These are phyloP conservation scores for Aphidoletes aphidimyza DNA, from an alignment of 2,888 invertebrate genomes.

Conservation along the genomic window DNA sequence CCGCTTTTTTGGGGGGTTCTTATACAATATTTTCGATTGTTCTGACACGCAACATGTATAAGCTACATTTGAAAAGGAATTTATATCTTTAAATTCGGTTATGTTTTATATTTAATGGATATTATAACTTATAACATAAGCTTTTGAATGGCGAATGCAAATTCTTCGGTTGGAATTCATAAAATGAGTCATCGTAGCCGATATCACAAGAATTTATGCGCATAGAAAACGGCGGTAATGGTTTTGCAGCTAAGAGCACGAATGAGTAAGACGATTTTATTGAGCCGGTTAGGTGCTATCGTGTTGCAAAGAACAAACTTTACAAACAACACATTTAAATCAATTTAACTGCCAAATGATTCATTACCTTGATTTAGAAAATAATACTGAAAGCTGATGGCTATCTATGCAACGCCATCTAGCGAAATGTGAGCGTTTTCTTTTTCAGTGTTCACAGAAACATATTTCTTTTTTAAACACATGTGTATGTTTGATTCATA, in stretches of 20 bases:
- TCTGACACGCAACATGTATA: slow-evolving; percentile 29
- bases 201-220: background rate
- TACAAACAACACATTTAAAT: background rate
- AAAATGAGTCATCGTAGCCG: background rate
- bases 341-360: slow-evolving; percentile 33
- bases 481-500: too few relatives aligned
- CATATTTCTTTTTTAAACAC: too few relatives aligned
- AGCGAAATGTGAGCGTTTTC: background rate
- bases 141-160: too few relatives aligned
- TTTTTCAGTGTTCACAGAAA: slow-evolving; percentile 20
- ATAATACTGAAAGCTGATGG: background rate
- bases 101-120: background rate
- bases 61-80: background rate
- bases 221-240: background rate
- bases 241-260: too few relatives aligned
- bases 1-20: too few relatives aligned
- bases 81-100: background rate
- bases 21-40: background rate
- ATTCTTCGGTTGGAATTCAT: too few relatives aligned
- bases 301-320: background rate
- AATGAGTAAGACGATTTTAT: background rate
- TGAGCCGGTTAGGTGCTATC: too few relatives aligned
- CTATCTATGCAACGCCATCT: background rate
- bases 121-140: too few relatives aligned
- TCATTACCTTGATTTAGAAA: background rate